Base-by-base conservation (phyloP, 2,113 vertebrate genomes). In the Lepisosteus osseus region DNA sequence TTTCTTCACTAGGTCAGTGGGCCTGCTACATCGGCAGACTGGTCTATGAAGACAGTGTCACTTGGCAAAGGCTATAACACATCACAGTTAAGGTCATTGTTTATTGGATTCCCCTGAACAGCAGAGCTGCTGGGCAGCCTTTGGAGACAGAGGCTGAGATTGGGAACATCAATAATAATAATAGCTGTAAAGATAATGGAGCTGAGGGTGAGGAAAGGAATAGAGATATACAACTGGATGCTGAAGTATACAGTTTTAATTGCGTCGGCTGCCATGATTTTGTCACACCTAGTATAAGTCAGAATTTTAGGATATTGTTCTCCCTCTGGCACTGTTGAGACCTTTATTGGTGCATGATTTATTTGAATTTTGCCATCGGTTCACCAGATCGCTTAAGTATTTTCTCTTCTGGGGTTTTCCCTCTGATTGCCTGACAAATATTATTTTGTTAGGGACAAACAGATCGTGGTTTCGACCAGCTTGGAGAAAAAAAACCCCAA, bases 131-230 rank as follows among this genome's bases (percentile, higher is more conserved):
- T 45, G 57, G 29, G 15, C 54, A 57, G 29, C 42, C 56, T 14
- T 72, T 6, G 14, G 43, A 45, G 71, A 72, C 47, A 55, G 59
- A 54, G 67, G 56, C 54, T 14, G 55, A 43, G 14, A 67, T 45
- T 59, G 65, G 54, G 55, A n/a, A 72, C 65, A 72, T 72, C 65
- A 67, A 72, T 72, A 51, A 67, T 67, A 67, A 72, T 64, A 64
- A 45, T 57, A 59, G n/a, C 65, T 14, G 9, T 56, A 42, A 72
- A 72, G 51, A 65, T 54, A 64, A 29, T 29, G 61, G 61, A 68
- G 51, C 29, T 68, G 29, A 55, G 47, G 51, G 54, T n/a, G 47
- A 54, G 14, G 6, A 64, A 15, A 44, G 41, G 54, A 57, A 12
- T 41, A 5, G 41, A 65, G 54, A 42, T 57, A 45, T 13, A 45